phyloP scores from a whole-genome alignment of 1,140 invertebrate genomes.

The Panonychus citri region DNA sequence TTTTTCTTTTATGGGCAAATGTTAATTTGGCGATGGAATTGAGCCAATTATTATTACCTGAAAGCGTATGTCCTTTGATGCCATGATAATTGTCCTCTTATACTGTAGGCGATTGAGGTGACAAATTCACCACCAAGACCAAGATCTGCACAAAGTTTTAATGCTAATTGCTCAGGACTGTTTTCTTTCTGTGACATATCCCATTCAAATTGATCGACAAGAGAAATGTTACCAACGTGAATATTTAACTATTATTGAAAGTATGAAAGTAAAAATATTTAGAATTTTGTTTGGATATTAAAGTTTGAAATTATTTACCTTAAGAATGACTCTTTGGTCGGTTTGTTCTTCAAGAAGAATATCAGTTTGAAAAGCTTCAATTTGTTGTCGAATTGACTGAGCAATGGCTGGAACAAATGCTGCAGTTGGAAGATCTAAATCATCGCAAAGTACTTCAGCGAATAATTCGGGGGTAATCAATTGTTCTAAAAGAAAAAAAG shows the following conservation, averaged over 20 bases:
- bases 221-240: constrained; percentile 93
- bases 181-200: constrained; percentile 96
- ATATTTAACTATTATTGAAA: constrained; percentile 52
- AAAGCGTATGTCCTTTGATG: constrained; percentile 96
- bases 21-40: no score
- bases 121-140: constrained; percentile 97
- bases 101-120: constrained; percentile 91
- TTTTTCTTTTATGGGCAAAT: constrained; percentile 22
- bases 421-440: constrained; percentile 83
- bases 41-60: no score
- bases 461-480: constrained; percentile 95
- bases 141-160: constrained; percentile 82
- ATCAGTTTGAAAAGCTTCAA: constrained; percentile 69
- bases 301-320: constrained; percentile 27
- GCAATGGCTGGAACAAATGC: constrained; percentile 95
- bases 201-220: constrained; percentile 99
- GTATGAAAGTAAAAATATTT: background rate
- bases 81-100: constrained; percentile 70
- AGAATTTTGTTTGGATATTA: background rate
- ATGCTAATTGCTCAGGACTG: constrained; percentile 90
- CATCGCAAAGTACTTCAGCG: constrained; percentile 93
- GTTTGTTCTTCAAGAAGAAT: constrained; percentile 45
- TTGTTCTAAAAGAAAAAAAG: constrained; percentile 42
- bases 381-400: constrained; percentile 81
- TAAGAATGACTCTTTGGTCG: constrained; percentile 88